These are phyloP conservation scores for Siderastrea radians DNA, from an alignment of 92 coral and sea anemone genomes.

Conservation along the genomic window DNA sequence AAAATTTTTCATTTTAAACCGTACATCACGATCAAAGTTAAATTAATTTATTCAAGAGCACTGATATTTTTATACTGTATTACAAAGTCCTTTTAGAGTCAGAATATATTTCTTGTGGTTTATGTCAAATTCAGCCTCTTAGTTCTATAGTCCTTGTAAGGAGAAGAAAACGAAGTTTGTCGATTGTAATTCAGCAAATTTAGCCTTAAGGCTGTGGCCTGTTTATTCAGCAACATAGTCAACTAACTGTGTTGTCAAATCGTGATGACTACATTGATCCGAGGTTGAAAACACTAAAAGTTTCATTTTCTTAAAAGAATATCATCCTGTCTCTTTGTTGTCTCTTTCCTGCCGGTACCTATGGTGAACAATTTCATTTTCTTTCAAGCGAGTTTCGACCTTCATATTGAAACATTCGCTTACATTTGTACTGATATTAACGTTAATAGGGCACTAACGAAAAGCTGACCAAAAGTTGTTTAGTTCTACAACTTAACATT, in stretches of 20 bases:
- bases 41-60: background rate
- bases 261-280: too few species aligned
- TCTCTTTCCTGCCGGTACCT: background rate
- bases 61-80: background rate
- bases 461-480: background rate
- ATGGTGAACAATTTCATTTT: background rate
- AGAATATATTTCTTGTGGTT: background rate
- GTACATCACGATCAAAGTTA: background rate
- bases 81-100: background rate
- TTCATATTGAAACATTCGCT: background rate
- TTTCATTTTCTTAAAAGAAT: too few species aligned
- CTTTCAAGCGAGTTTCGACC: constrained; percentile 1
- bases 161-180: background rate
- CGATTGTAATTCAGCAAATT: background rate
- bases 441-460: background rate
- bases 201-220: background rate
- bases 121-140: background rate
- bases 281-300: too few species aligned
- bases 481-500: background rate
- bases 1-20: background rate
- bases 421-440: background rate
- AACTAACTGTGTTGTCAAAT: too few species aligned
- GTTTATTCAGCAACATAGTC: background rate
- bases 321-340: background rate
- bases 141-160: background rate